phyloP scores from a whole-genome alignment of 1,140 invertebrate genomes.

The Drosophila prosaltans region DNA sequence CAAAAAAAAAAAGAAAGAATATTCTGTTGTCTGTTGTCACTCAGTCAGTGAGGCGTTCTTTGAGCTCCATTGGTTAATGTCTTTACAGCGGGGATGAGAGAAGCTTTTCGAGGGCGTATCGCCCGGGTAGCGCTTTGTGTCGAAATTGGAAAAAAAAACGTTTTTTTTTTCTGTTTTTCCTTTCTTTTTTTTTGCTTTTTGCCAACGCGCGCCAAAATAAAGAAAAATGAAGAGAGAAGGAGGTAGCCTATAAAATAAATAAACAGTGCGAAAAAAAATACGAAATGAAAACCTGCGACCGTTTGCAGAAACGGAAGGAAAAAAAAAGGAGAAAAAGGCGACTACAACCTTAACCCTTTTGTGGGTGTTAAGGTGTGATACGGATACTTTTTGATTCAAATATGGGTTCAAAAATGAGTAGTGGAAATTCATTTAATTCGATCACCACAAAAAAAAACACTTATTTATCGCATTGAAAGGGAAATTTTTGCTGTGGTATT shows the following conservation, averaged over 20 bases:
- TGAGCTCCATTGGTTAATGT: constrained; percentile 37
- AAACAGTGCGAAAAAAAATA: constrained; percentile 46
- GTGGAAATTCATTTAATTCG: neutral
- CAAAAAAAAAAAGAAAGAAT: neutral
- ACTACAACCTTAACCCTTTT: constrained; percentile 39
- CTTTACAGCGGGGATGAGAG: neutral
- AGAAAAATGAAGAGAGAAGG: constrained; percentile 15
- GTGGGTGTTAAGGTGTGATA: constrained; percentile 39
- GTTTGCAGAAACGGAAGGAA: constrained; percentile 13
- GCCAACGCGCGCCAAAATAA: constrained; percentile 38
- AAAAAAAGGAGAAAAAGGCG: constrained; percentile 28
- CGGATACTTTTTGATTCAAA: constrained; percentile 28
- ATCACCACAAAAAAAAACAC: neutral
- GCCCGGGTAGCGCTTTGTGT: constrained; percentile 30
- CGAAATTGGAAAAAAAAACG: constrained; percentile 60
- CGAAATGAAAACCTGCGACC: constrained; percentile 34
- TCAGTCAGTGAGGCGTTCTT: constrained; percentile 65
- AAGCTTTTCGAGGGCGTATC: constrained; percentile 3
- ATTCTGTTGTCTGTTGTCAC: constrained; percentile 54
- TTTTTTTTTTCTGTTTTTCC: constrained; percentile 32
- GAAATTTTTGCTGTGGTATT: too few species aligned
- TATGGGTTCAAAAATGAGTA: constrained; percentile 1
- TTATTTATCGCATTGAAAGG: too few species aligned
- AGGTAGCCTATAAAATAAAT: constrained; percentile 61
- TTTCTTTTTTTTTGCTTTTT: constrained; percentile 17